Conservation (phyloP, 1,140 invertebrate species). For the Meloidogyne exigua region DNA sequence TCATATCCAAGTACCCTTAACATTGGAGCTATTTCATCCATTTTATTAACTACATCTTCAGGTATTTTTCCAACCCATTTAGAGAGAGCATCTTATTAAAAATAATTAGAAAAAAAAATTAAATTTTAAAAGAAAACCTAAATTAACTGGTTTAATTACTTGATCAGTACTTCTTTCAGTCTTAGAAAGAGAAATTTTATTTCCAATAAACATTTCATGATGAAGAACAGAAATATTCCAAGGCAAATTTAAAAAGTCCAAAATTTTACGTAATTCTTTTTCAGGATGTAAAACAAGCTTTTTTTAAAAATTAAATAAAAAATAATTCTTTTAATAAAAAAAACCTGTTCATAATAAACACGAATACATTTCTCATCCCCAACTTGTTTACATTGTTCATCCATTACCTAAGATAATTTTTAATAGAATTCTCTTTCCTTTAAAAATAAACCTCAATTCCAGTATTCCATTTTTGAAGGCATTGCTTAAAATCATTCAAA, state of each 20-base stretch:
- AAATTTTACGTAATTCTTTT: slow-evolving; percentile 82
- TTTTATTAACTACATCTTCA: slow-evolving; percentile 75
- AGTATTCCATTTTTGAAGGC: slow-evolving; percentile 90
- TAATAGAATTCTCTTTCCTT: slow-evolving; percentile 69
- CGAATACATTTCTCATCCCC: slow-evolving; percentile 81
- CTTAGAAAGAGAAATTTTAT: slow-evolving; percentile 80
- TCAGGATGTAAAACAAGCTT: slow-evolving; percentile 84
- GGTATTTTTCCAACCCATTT: slow-evolving; percentile 95
- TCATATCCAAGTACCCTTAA: slow-evolving; percentile 56
- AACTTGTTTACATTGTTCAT: slow-evolving; percentile 66
- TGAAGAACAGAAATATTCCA: slow-evolving; percentile 95
- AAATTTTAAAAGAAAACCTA: slow-evolving; percentile 66
- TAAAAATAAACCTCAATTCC: slow-evolving; percentile 83
- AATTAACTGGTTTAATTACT: slow-evolving; percentile 94
- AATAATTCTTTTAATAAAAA: too few species aligned
- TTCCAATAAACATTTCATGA: slow-evolving; percentile 94
- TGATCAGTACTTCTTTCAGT: slow-evolving; percentile 96
- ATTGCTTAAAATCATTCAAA: slow-evolving; percentile 84
- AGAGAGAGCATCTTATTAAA: slow-evolving; percentile 74
- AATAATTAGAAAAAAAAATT: neutral
- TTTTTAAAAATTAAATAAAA: neutral
- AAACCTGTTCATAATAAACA: slow-evolving; percentile 86
- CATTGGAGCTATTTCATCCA: slow-evolving; percentile 58
- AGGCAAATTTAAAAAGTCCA: slow-evolving; percentile 84
- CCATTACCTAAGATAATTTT: slow-evolving; percentile 64